Percentiles rank a stretch among this genome's conserved stretches.
These are phyloP conservation scores for Hycleus cichorii DNA, from an alignment of 1,140 invertebrate genomes.

Conservation along the genomic window DNA sequence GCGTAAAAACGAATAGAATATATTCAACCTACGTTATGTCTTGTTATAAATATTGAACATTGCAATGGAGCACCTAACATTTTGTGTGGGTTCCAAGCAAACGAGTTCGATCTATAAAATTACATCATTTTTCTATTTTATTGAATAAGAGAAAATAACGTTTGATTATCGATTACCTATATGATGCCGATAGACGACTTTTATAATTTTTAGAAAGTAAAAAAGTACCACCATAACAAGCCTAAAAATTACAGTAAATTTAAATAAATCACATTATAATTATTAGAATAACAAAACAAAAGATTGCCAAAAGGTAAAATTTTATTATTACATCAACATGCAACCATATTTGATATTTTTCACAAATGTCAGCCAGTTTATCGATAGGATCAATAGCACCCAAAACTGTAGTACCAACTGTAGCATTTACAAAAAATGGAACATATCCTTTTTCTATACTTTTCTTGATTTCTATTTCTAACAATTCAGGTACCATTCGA, in stretches of 20 bases:
- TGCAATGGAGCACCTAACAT: slow-evolving; percentile 83
- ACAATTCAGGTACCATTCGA: slow-evolving; percentile 53
- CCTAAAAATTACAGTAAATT: slow-evolving; percentile 46
- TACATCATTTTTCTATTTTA: neutral
- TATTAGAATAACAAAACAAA: too few species aligned
- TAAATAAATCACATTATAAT: neutral
- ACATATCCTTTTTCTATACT: slow-evolving; percentile 42
- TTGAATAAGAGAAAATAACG: slow-evolving; percentile 4
- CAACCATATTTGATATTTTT: slow-evolving; percentile 64
- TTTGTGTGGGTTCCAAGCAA: slow-evolving; percentile 93
- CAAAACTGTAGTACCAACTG: slow-evolving; percentile 68
- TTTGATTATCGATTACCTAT: slow-evolving; percentile 55
- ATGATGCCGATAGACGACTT: slow-evolving; percentile 50
- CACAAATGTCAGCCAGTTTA: slow-evolving; percentile 61
- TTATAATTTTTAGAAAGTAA: slow-evolving; percentile 62
- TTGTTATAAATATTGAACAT: slow-evolving; percentile 73
- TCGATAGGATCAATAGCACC: slow-evolving; percentile 78
- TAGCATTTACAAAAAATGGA: slow-evolving; percentile 66
- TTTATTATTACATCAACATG: slow-evolving; percentile 66
- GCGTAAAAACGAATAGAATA: slow-evolving; percentile 6
- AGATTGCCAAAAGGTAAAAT: too few species aligned
- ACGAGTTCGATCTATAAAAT: slow-evolving; percentile 60
- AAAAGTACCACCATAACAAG: slow-evolving; percentile 74
- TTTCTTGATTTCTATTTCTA: slow-evolving; percentile 48
- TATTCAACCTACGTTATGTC: slow-evolving; percentile 44